phyloP scores from a whole-genome alignment of 2,113 vertebrate genomes.

The Pelobates fuscus region DNA sequence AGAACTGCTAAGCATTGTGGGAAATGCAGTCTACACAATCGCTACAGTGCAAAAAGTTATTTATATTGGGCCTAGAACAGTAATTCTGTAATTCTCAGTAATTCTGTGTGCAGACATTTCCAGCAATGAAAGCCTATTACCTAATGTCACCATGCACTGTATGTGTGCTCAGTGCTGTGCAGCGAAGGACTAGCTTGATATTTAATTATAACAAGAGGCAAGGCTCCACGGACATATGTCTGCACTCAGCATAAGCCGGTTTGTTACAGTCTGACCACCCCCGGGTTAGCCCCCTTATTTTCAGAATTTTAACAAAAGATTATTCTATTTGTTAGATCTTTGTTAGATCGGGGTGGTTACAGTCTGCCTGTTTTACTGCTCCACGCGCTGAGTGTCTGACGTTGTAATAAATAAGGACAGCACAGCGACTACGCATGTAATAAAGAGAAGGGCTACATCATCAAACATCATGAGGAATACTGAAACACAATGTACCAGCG shows the following conservation, averaged over 20 bases:
- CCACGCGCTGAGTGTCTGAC: conserved; percentile 12
- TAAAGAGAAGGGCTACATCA: not conserved
- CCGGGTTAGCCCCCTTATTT: too few species aligned
- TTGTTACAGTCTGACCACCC: conserved; percentile 38
- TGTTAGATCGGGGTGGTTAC: too few species aligned
- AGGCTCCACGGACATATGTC: conserved; percentile 24
- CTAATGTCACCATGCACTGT: conserved; percentile 26
- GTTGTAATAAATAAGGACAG: conserved; percentile 12
- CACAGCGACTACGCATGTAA: not conserved
- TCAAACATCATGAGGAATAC: too few species aligned
- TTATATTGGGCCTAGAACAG: too few species aligned
- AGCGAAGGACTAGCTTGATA: conserved; percentile 10
- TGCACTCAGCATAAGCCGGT: conserved; percentile 12
- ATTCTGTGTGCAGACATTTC: not conserved
- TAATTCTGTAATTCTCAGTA: not conserved
- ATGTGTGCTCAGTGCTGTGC: conserved; percentile 21
- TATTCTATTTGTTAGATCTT: too few species aligned
- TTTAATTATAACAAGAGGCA: conserved; percentile 29
- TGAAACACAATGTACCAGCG: too few species aligned
- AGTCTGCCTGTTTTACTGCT: conserved; percentile 39
- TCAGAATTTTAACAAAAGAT: too few species aligned
- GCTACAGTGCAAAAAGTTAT: not conserved
- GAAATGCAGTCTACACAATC: too few species aligned
- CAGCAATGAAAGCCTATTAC: not conserved
- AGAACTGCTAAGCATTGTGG: too few species aligned